These are phyloP conservation scores for Heliconius nattereri DNA, from an alignment of 1,140 invertebrate genomes.

Conservation along the genomic window DNA sequence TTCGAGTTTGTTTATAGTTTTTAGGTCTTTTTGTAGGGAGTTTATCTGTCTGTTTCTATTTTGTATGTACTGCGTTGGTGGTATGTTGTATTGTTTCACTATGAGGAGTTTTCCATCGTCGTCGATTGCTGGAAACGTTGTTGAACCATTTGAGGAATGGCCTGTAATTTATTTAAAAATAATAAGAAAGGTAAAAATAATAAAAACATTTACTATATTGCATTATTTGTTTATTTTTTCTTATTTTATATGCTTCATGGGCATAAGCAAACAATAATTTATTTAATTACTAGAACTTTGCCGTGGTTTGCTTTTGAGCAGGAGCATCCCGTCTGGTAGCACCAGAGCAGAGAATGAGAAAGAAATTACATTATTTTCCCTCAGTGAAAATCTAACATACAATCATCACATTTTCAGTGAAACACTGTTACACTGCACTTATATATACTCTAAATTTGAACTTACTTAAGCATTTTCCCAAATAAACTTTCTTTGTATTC, in stretches of 20 bases:
- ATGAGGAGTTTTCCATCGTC: slow-evolving; percentile 64
- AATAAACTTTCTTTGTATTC: slow-evolving; percentile 78
- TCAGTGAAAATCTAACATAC: no score
- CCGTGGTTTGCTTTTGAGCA: no score
- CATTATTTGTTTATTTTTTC: no score
- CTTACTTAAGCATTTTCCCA: slow-evolving; percentile 83
- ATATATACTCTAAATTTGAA: slow-evolving; percentile 2
- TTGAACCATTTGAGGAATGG: slow-evolving; percentile 64
- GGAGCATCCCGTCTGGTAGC: no score
- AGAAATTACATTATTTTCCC: no score
- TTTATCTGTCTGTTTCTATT: slow-evolving; percentile 65
- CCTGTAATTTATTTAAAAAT: slow-evolving; percentile 44
- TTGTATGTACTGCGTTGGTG: slow-evolving; percentile 58
- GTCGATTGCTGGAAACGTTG: slow-evolving; percentile 67
- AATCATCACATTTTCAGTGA: no score
- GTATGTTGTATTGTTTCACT: slow-evolving; percentile 81
- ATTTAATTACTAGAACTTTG: no score
- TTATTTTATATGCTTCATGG: no score
- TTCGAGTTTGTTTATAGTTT: slow-evolving; percentile 84
- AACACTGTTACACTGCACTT: no score
- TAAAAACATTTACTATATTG: not conserved
- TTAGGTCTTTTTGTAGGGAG: slow-evolving; percentile 87
- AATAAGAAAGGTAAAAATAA: not conserved
- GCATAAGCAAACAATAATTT: no score
- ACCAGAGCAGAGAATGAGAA: no score